Evolutionary conservation across 2,888 invertebrate species (phyloP), one percentile per base, ranked within the genome.

Genomic region (Himalopsyche anomala): DNA sequence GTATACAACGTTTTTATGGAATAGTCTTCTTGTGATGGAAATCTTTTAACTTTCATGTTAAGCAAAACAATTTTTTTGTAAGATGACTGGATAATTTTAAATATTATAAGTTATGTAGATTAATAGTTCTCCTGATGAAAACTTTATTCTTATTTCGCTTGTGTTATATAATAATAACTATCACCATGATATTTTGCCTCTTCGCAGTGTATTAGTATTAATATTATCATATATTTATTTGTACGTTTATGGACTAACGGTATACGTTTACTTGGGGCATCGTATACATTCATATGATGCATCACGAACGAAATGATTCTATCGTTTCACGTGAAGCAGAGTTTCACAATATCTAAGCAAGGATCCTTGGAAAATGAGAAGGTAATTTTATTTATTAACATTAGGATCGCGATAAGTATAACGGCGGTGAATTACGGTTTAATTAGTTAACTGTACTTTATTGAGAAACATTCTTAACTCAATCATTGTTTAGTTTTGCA

Each of bases 321-420:
- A 62, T 62, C 62, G 28, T 19, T 62, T n/a, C n/a, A 62, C 62
- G 62, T 28, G 62, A 56, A 38, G 36, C 56, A 38, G 8, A 38
- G 40, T 80, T 84, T 80, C 84, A 80, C 36, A 84, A 84, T 40
- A 80, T 84, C 80, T 80, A 42, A 80, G 74, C 79, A 74, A 84
- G 36, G 80, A 84, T 84, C 84, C 84, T 84, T 84, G 84, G 80
- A 84, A 28, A 83, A 55, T 56, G 40, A 80, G 40, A 74, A 54
- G 42, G 62, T 74, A 19, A 36, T 79, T 79, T 54, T 80, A 28
- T 55, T 80, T 80, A 84, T 80, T 56, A 84, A 62, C 28, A 15
- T 36, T 40, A 19, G 74, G 51, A 45, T 83, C 62, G 62, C 28
- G 62, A 62, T 62, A 62, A 62, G 28, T 19, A 8, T 19, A 19